A percentile compares a stretch with the other conserved stretches of the same genome.
Evolutionary conservation across 30 jellyfish, hydroid and myxozoan genomes (phyloP).

Genomic region (Chironex yamaguchii): DNA sequence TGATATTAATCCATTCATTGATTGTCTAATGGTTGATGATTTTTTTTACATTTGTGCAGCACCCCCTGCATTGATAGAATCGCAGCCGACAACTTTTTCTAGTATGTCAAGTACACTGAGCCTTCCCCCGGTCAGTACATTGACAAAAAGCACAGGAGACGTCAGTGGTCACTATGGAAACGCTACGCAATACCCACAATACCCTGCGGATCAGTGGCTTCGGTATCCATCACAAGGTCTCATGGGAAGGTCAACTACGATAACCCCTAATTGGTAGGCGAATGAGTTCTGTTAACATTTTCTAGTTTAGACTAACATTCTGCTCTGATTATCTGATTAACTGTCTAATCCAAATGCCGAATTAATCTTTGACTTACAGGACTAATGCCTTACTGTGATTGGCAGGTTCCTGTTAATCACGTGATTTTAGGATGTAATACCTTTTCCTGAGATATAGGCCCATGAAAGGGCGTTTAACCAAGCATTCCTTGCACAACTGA

Average conservation of each 20-base stretch:
- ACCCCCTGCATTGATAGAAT: slow-evolving; percentile 79
- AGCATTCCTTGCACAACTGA: too few relatives aligned
- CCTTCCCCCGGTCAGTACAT: slow-evolving; percentile 99
- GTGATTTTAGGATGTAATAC: too few relatives aligned
- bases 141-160: slow-evolving; percentile 91
- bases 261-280: slow-evolving; percentile 83
- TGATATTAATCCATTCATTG: too few relatives aligned
- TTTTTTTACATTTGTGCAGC: slow-evolving; percentile 41
- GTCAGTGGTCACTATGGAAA: slow-evolving; percentile 37
- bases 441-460: too few relatives aligned
- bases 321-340: background rate
- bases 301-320: background rate
- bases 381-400: too few relatives aligned
- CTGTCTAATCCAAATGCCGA: too few relatives aligned
- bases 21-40: too few relatives aligned
- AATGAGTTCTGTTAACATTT: background rate
- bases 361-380: too few relatives aligned
- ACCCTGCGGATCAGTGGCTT: slow-evolving; percentile 81
- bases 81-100: slow-evolving; percentile 66
- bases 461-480: too few relatives aligned
- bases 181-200: slow-evolving; percentile 75
- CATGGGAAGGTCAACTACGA: slow-evolving; percentile 74
- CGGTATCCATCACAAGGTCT: slow-evolving; percentile 77
- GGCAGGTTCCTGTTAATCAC: too few relatives aligned
- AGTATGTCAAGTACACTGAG: slow-evolving; percentile 76